A percentile compares a stretch with the other conserved stretches of the same genome.
Conservation (phyloP, 2,113 vertebrate species). For the Gambusia holbrooki region DNA sequence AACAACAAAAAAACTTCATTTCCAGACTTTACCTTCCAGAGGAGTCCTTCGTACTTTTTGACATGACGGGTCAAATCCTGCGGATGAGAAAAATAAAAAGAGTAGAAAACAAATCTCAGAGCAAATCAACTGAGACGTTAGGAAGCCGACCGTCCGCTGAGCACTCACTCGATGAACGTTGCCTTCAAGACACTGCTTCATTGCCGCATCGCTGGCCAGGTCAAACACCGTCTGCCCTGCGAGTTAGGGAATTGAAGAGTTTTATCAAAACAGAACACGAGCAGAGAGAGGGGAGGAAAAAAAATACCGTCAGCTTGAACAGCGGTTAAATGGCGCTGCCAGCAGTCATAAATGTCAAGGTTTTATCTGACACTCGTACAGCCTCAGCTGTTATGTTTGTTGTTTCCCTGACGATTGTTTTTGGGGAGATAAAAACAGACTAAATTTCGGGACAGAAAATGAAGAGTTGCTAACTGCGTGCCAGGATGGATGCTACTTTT, state of each 20-base stretch:
- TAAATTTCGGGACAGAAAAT: neutral
- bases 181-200: slow-evolving; percentile 86
- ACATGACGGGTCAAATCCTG: slow-evolving; percentile 83
- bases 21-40: slow-evolving; percentile 87
- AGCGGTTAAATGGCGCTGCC: neutral
- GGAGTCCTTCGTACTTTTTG: slow-evolving; percentile 86
- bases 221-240: slow-evolving; percentile 91
- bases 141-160: neutral
- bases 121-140: neutral
- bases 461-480: neutral
- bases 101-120: slow-evolving; percentile 1
- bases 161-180: slow-evolving; percentile 83
- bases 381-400: neutral
- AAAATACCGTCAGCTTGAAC: neutral
- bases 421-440: slow-evolving; percentile 5
- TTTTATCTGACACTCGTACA: neutral
- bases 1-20: neutral
- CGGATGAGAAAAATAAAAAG: slow-evolving; percentile 10
- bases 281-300: neutral
- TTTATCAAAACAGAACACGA: neutral
- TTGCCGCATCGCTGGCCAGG: slow-evolving; percentile 87
- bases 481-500: neutral
- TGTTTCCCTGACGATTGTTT: neutral
- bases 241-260: neutral
- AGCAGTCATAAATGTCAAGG: neutral